Evolutionary conservation across 2,888 invertebrate species (phyloP).

Genomic region (Tanytarsus gracilentus): DNA sequence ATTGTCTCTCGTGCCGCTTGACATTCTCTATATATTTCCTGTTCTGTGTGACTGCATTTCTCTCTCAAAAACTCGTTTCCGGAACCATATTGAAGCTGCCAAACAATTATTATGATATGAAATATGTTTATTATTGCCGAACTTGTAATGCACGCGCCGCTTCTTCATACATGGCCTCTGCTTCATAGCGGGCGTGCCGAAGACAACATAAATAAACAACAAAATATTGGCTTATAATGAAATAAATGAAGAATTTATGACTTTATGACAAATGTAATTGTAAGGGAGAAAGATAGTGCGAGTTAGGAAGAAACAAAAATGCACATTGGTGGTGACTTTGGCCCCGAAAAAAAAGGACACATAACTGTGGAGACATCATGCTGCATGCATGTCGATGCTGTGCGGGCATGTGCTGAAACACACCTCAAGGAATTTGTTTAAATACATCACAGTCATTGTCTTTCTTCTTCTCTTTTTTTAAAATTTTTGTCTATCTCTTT

Average conservation of each 20-base stretch:
- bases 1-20: no score
- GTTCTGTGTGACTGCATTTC: no score
- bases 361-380: no score
- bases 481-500: neutral
- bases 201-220: constrained; percentile 29
- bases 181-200: constrained; percentile 25
- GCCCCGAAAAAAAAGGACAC: constrained; percentile 1
- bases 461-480: neutral
- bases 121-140: constrained; percentile 24
- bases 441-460: neutral
- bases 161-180: constrained; percentile 12
- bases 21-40: no score
- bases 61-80: constrained; percentile 11
- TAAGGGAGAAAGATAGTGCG: neutral
- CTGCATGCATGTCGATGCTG: neutral
- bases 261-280: constrained; percentile 21
- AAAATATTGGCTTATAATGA: constrained; percentile 29
- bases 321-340: neutral
- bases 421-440: neutral
- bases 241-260: constrained; percentile 29
- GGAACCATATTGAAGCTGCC: neutral
- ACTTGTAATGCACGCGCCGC: constrained; percentile 24
- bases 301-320: neutral
- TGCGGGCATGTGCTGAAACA: constrained; percentile 15
- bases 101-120: neutral